Conservation (phyloP, 2,113 vertebrate species). For the Tachuris rubrigastra region DNA sequence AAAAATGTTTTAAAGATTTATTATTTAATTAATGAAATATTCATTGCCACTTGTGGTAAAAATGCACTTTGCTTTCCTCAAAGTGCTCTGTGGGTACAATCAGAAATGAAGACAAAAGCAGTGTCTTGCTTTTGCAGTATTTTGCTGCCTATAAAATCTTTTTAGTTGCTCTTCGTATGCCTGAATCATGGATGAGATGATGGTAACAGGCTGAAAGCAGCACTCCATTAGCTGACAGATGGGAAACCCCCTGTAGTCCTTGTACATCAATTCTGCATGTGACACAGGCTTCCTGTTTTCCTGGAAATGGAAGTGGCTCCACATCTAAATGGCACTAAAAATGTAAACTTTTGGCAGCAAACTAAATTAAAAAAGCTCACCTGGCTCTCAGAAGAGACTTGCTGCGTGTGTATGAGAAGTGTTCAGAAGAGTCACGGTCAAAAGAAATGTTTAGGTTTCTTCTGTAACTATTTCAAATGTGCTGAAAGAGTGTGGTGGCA, state of each 20-base stretch:
- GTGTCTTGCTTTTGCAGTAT: not conserved
- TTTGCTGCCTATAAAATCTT: not conserved
- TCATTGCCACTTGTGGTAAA: not conserved
- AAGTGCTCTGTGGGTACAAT: not conserved
- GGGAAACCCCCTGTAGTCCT: not conserved
- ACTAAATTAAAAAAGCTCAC: not conserved
- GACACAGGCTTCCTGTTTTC: not conserved
- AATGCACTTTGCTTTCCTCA: not conserved
- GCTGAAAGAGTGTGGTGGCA: not conserved
- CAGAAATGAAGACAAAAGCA: not conserved
- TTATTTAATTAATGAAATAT: not conserved
- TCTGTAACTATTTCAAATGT: not conserved
- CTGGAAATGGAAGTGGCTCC: not conserved
- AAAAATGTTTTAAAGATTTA: not conserved
- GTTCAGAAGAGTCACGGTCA: not conserved
- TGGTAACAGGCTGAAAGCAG: not conserved
- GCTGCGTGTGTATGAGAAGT: not conserved
- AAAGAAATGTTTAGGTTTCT: not conserved
- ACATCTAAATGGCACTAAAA: not conserved
- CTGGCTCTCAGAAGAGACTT: not conserved
- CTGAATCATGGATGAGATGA: not conserved
- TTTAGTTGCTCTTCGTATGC: not conserved
- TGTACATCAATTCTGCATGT: not conserved
- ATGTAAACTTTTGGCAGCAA: not conserved
- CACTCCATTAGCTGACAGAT: not conserved